Conservation (phyloP, 2,797 vertebrate species). For the Silurus lanzhouensis region DNA sequence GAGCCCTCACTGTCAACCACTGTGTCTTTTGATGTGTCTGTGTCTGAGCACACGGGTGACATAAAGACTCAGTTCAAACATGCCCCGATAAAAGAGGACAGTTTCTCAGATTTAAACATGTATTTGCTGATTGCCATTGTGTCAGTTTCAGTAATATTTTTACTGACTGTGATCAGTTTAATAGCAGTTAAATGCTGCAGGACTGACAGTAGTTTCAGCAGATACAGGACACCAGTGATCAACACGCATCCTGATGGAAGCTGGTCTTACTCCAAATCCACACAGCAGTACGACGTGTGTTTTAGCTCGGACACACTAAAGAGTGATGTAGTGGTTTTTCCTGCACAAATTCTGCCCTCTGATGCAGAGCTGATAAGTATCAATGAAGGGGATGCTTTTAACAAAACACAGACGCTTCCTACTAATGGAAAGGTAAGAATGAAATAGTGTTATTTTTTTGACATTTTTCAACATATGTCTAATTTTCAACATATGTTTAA, state of each 20-base stretch:
- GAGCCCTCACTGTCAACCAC: constrained; percentile 53
- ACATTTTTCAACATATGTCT: no score
- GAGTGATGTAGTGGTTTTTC: constrained; percentile 6
- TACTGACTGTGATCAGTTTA: constrained; percentile 68
- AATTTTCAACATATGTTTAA: background rate
- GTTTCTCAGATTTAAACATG: constrained; percentile 49
- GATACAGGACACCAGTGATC: constrained; percentile 68
- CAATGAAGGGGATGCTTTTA: constrained; percentile 55
- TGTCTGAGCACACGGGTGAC: constrained; percentile 42
- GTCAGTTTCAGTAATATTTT: constrained; percentile 59
- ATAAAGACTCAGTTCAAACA: constrained; percentile 43
- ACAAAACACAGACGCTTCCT: constrained; percentile 51
- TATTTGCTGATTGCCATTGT: constrained; percentile 54
- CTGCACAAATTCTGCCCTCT: constrained; percentile 21
- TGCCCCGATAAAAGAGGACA: constrained; percentile 44
- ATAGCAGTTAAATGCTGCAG: constrained; percentile 68
- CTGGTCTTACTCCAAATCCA: constrained; percentile 68
- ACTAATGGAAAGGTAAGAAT: constrained; percentile 52
- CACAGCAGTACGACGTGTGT: constrained; percentile 70
- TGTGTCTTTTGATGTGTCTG: constrained; percentile 53
- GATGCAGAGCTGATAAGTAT: constrained; percentile 56
- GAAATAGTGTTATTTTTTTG: background rate
- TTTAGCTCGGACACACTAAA: constrained; percentile 67
- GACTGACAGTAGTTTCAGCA: constrained; percentile 60
- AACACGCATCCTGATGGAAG: constrained; percentile 60